These are phyloP conservation scores for Bubalus kerabau DNA, from an alignment of 2,113 vertebrate genomes.

Conservation along the genomic window DNA sequence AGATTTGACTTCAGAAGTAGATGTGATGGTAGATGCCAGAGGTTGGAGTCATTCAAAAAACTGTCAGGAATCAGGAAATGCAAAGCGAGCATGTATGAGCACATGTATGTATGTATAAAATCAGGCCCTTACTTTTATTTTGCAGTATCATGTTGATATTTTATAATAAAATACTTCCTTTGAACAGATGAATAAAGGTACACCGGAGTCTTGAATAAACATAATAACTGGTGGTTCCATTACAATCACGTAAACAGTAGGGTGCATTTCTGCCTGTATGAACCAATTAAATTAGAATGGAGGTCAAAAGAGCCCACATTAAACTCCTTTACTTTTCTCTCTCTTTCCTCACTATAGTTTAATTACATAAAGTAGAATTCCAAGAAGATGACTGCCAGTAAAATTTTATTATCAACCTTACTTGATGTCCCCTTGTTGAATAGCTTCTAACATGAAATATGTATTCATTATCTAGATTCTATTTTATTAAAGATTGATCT, in stretches of 20 bases:
- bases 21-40: background rate
- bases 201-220: background rate
- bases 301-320: background rate
- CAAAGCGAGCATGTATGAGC: background rate
- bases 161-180: background rate
- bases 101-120: background rate
- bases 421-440: slow-evolving; percentile 15
- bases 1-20: background rate
- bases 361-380: slow-evolving; percentile 32
- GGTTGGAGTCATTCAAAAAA: background rate
- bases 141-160: background rate
- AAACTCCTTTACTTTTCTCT: slow-evolving; percentile 2
- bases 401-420: slow-evolving; percentile 17
- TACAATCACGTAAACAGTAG: background rate
- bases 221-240: background rate
- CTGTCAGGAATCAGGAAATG: background rate
- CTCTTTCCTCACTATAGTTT: background rate
- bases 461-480: slow-evolving; percentile 47
- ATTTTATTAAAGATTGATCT: slow-evolving; percentile 54
- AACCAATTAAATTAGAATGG: background rate
- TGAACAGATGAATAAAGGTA: background rate
- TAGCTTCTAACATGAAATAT: slow-evolving; percentile 13
- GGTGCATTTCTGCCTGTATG: background rate
- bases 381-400: background rate
- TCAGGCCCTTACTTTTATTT: background rate